phyloP scores from a whole-genome alignment of 1,140 invertebrate genomes.

The Cydia strobilella region DNA sequence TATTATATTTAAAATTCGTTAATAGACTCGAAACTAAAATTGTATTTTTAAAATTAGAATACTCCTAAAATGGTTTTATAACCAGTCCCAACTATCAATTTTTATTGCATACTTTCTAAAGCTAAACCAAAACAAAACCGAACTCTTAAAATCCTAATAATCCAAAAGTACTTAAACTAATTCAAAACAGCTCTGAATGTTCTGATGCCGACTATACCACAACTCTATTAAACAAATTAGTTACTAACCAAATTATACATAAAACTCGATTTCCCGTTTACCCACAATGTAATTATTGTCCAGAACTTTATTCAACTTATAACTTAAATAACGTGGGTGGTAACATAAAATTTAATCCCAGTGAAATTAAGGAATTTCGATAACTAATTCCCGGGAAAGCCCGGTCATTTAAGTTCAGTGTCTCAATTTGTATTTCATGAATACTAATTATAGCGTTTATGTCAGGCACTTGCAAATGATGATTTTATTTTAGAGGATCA shows the following conservation, averaged over 20 bases:
- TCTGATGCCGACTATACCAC: slow-evolving; percentile 6
- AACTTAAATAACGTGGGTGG: slow-evolving; percentile 24
- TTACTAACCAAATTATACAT: slow-evolving; percentile 23
- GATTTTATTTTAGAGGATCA: background rate
- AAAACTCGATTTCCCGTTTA: slow-evolving; percentile 30
- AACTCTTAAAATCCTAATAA: too few species aligned
- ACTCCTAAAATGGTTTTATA: too few species aligned
- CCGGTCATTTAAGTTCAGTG: slow-evolving; percentile 31
- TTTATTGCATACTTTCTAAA: too few species aligned
- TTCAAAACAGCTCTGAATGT: slow-evolving; percentile 5
- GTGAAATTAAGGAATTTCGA: slow-evolving; percentile 35
- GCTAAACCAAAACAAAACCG: too few species aligned
- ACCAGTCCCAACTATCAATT: too few species aligned
- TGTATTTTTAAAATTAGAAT: too few species aligned
- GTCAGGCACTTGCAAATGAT: background rate
- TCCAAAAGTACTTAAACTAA: slow-evolving; percentile 2
- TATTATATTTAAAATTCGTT: too few species aligned
- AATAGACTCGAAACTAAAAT: too few species aligned
- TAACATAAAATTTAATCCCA: slow-evolving; percentile 31
- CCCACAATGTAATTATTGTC: slow-evolving; percentile 31
- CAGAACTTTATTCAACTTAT: slow-evolving; percentile 19
- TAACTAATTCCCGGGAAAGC: slow-evolving; percentile 32
- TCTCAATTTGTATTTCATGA: slow-evolving; percentile 35
- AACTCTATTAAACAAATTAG: slow-evolving; percentile 32
- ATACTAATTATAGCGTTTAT: slow-evolving; percentile 33